phyloP scores from a whole-genome alignment of 2,888 invertebrate species.

The Orchesella flavescens region DNA sequence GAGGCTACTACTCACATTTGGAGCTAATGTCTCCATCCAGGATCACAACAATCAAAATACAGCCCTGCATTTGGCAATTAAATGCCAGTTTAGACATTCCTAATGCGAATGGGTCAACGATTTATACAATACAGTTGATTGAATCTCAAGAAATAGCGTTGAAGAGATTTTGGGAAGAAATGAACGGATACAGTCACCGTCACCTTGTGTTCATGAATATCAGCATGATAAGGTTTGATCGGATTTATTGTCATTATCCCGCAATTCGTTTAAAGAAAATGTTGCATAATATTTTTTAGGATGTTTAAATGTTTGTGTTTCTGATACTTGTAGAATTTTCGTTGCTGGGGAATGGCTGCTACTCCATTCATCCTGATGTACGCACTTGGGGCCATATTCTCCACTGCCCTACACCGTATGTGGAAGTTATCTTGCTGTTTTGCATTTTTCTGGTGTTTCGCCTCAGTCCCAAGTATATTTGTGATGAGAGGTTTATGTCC shows the following conservation, averaged over 20 bases:
- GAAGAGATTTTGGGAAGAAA: constrained; percentile 82
- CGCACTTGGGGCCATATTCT: constrained; percentile 86
- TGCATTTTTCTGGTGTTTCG: constrained; percentile 83
- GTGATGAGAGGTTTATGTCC: constrained; percentile 89
- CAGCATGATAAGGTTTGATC: constrained; percentile 68
- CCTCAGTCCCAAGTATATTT: constrained; percentile 84
- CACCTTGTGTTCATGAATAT: constrained; percentile 57
- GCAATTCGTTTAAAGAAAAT: too few species aligned
- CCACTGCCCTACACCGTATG: constrained; percentile 76
- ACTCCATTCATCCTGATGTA: constrained; percentile 93
- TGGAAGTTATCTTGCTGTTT: constrained; percentile 81
- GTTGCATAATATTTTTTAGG: too few species aligned
- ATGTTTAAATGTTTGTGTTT: not conserved
- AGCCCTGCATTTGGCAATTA: constrained; percentile 96
- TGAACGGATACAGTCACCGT: constrained; percentile 59
- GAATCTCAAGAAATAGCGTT: constrained; percentile 87
- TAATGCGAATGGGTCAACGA: constrained; percentile 84
- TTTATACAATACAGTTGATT: constrained; percentile 87
- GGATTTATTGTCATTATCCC: not conserved
- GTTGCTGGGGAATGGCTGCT: constrained; percentile 90
- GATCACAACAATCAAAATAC: constrained; percentile 92
- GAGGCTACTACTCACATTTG: constrained; percentile 92
- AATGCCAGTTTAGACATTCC: constrained; percentile 78
- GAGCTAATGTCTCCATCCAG: constrained; percentile 89
- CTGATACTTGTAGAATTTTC: constrained; percentile 81